Evolutionary conservation across 2,113 vertebrate genomes (phyloP), one percentile per base, ranked within the genome.

Genomic region (Rattus rattus): DNA sequence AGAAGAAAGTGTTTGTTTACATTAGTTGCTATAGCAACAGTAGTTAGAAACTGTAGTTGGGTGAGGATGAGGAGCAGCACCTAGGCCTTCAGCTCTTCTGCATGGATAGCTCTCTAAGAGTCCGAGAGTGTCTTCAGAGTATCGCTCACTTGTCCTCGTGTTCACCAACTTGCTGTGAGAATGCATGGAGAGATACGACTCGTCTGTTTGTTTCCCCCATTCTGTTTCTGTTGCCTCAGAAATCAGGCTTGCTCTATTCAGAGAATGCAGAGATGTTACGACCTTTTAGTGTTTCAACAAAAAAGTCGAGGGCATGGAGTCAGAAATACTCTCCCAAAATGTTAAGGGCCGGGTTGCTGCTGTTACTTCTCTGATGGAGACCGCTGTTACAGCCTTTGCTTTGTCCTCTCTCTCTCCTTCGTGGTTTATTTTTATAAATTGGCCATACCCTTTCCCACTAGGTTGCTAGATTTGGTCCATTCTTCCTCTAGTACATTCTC

Each of bases 341-440:
- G 91, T 70, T 92, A 85, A 84, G 67, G 26, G 52, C 47, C 54
- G 83, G 73, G 69, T 67, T 90, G n/a, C 36, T 85, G 67, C 52
- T 77, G 3, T 20, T 83, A 63, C 88, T 70, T 24, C 33, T 90
- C 73, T 24, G 26, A 85, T 88, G 20, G 39, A 72, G 59, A 85
- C 56, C 33, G 33, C 75, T 59, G 93, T 88, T 56, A 52, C 90
- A 80, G 87, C 52, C 67, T 93, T 77, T 95, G 63, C 19, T 85
- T 83, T 92, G 47, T 76, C 76, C 16, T 94, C 12, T 72, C 12
- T 72, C 39, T 88, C 95, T 91, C 63, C 28, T 81, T 22, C 56
- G 94, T 94, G 93, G 72, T 96, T 94, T 81, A 86, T 88, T 86
- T 77, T 61, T 93, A 6, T 93, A 73, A 97, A 88, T 76, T 70